Base-by-base conservation (phyloP, 2,888 invertebrate genomes). In the Mayetiola destructor region DNA sequence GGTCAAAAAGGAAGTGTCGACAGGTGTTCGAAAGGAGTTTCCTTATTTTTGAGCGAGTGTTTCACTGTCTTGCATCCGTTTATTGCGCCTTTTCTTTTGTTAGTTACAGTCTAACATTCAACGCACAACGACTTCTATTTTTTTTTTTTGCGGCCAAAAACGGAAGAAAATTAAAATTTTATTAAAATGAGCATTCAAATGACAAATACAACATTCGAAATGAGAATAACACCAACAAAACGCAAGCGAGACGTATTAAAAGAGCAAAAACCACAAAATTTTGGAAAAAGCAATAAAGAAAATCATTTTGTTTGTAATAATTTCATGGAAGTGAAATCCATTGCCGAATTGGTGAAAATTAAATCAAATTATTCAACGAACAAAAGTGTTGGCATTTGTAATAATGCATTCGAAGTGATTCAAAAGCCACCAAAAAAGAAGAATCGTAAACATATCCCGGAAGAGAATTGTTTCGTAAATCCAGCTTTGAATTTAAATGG, bases 401-500 rank as follows among this genome's bases (percentile, higher is more conserved):
- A 61, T 5, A 73, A 72, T 63, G 70, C 69, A 0, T 73, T 64
- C 57, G 73, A 73, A 60, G 69, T 73, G 2, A 60, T 66, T 30
- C 67, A 73, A 3, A 70, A 70, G 35, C 72, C 72, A 8, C 66
- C 68, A 2, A 72, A 71, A 59, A 72, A 71, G 58, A 73, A 70
- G 59, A 53, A 53, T 10, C 69, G 68, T 58, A 69, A 67, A 8
- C 65, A 65, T 3, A 52, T 61, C 2, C 61, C 62, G 16, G 60
- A 64, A 3, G 64, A 63, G 20, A 67, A 65, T 18, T 73, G 73
- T 57, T 73, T 73, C 53, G 68, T 67, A 56, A 73, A 73, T 64
- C 66, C 68, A 2, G 73, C 68, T 9, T 62, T 73, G 2, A 72
- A 73, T 64, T 62, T 73, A 3, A 68, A 72, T 32, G 55, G 68